Percentiles rank a stretch among this genome's conserved stretches.
These are phyloP conservation scores for Aleiodes alternator DNA, from an alignment of 2,888 invertebrate species.

Conservation along the genomic window DNA sequence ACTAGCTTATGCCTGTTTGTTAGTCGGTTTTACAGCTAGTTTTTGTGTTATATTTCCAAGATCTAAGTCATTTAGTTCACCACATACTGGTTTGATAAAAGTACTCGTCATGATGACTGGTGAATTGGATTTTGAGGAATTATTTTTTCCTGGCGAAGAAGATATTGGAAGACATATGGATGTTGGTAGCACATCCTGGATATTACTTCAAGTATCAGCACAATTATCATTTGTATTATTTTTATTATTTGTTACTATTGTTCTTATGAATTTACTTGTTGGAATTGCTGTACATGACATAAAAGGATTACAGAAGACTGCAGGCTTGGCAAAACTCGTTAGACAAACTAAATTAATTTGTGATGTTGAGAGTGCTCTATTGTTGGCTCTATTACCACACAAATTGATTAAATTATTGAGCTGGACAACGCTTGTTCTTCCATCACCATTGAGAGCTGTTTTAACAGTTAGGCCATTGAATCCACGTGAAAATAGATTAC, in stretches of 20 bases:
- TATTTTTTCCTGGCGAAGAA: slow-evolving; percentile 80
- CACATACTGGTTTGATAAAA: slow-evolving; percentile 89
- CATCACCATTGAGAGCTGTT: slow-evolving; percentile 88
- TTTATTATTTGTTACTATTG: slow-evolving; percentile 88
- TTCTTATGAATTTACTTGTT: slow-evolving; percentile 89
- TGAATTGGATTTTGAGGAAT: slow-evolving; percentile 86
- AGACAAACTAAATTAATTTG: slow-evolving; percentile 91
- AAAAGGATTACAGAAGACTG: slow-evolving; percentile 89
- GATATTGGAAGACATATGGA: slow-evolving; percentile 80
- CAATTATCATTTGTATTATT: slow-evolving; percentile 89
- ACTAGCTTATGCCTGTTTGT: slow-evolving; percentile 88
- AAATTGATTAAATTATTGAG: slow-evolving; percentile 85
- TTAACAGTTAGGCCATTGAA: slow-evolving; percentile 89
- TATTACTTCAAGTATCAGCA: slow-evolving; percentile 86
- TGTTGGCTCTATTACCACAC: slow-evolving; percentile 87
- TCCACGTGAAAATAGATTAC: slow-evolving; percentile 88
- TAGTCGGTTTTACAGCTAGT: slow-evolving; percentile 91
- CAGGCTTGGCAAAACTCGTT: slow-evolving; percentile 88
- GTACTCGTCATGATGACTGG: slow-evolving; percentile 94
- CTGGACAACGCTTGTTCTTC: slow-evolving; percentile 87
- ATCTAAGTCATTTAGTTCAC: slow-evolving; percentile 88
- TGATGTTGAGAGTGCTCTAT: slow-evolving; percentile 88
- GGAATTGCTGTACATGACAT: slow-evolving; percentile 93
- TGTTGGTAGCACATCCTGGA: slow-evolving; percentile 71
- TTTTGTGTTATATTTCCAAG: slow-evolving; percentile 92